Evolutionary conservation across 1,140 invertebrate genomes (phyloP).

Genomic region (Tetranychus urticae): DNA sequence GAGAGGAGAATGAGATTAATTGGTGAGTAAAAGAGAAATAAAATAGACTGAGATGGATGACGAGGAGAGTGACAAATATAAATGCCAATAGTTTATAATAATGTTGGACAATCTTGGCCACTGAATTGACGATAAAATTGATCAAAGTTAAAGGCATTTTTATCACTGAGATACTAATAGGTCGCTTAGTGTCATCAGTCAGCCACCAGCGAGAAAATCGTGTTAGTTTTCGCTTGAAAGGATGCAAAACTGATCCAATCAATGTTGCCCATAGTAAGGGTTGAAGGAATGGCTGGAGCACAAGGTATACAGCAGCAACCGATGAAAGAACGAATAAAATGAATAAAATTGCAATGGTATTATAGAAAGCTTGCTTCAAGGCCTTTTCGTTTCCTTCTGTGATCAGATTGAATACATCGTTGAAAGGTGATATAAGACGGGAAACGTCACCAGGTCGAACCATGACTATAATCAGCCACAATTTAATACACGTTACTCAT

Average conservation of each 20-base stretch:
- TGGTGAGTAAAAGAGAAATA: conserved; percentile 18
- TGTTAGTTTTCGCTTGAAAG: conserved; percentile 52
- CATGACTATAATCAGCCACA: too few relatives aligned
- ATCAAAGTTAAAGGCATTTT: conserved; percentile 44
- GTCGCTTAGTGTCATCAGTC: conserved; percentile 23
- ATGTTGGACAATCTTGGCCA: conserved; percentile 27
- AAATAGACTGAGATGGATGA: conserved; percentile 4
- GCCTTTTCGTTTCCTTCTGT: conserved; percentile 43
- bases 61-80: conserved; percentile 11
- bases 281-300: conserved; percentile 58
- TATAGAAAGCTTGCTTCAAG: conserved; percentile 63
- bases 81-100: conserved; percentile 17
- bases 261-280: conserved; percentile 79
- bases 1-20: background rate
- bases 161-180: conserved; percentile 36
- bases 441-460: too few relatives aligned
- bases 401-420: background rate
- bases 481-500: too few relatives aligned
- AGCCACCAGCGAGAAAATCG: conserved; percentile 42
- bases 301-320: conserved; percentile 50
- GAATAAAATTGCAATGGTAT: conserved; percentile 47
- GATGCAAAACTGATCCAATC: conserved; percentile 66
- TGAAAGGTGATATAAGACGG: background rate
- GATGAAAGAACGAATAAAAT: conserved; percentile 37
- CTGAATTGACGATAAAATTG: conserved; percentile 38